A percentile compares a stretch with the other conserved stretches of the same genome.
These are phyloP conservation scores for Acronicta alni DNA, from an alignment of 2,888 invertebrate genomes.

Conservation along the genomic window DNA sequence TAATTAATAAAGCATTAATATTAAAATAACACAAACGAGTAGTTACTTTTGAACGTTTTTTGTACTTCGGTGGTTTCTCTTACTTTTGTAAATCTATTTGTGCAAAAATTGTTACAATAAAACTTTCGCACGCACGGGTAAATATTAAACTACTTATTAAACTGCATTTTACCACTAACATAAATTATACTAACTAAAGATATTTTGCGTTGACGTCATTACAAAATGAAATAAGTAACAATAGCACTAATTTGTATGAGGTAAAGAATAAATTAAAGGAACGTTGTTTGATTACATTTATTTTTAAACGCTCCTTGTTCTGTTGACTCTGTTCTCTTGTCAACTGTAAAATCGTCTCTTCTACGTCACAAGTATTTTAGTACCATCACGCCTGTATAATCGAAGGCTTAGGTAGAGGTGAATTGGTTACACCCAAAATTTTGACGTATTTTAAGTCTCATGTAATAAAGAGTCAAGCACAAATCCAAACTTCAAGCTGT, in stretches of 20 bases:
- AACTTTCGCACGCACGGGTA: constrained; percentile 2
- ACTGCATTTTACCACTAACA: constrained; percentile 1
- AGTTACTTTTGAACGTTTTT: too few species aligned
- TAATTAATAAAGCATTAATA: too few species aligned
- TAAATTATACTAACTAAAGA: constrained; percentile 3
- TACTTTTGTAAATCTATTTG: constrained; percentile 10
- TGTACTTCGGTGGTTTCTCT: background rate
- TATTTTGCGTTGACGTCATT: constrained; percentile 25
- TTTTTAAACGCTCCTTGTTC: constrained; percentile 20
- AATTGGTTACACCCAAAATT: too few species aligned
- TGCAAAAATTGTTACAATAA: background rate
- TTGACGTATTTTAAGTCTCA: too few species aligned
- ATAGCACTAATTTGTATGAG: constrained; percentile 5
- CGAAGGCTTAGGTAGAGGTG: too few species aligned
- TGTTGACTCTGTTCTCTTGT: constrained; percentile 6
- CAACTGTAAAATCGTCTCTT: background rate
- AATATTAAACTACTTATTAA: background rate
- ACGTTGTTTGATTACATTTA: background rate
- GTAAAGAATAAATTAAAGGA: constrained; percentile 1
- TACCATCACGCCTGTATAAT: too few species aligned
- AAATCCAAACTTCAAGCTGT: too few species aligned
- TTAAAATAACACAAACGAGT: too few species aligned
- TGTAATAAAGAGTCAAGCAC: too few species aligned
- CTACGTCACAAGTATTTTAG: background rate
- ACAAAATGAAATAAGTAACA: constrained; percentile 4